Percentiles rank a stretch among this genome's conserved stretches.
Conservation (phyloP, 2,888 invertebrate species). For the Pyrrhosoma nymphula region DNA sequence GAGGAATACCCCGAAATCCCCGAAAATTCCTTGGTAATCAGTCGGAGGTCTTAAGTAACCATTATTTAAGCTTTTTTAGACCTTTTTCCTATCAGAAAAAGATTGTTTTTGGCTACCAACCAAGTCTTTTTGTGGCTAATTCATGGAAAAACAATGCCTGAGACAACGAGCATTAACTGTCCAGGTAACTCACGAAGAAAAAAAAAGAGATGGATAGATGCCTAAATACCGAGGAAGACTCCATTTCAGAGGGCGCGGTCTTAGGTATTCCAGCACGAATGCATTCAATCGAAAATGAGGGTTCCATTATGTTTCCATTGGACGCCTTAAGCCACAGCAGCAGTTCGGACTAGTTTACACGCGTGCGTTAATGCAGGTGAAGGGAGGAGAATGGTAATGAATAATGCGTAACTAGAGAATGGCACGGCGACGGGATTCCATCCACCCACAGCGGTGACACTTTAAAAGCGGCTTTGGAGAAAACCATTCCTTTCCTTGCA, state of each 20-base stretch:
- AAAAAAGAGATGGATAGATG: background rate
- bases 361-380: background rate
- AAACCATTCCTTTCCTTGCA: background rate
- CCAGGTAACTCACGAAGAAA: too few relatives aligned
- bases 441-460: background rate
- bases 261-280: background rate
- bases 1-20: too few relatives aligned
- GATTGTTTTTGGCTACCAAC: too few relatives aligned
- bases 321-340: background rate
- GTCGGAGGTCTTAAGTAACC: too few relatives aligned
- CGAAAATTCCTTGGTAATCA: too few relatives aligned
- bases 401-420: background rate
- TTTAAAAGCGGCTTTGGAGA: background rate
- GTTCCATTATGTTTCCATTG: too few relatives aligned
- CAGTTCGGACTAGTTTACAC: background rate
- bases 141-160: too few relatives aligned
- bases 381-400: background rate
- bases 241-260: background rate
- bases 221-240: background rate
- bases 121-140: too few relatives aligned
- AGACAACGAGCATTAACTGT: too few relatives aligned
- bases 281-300: background rate
- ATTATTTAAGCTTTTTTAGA: too few relatives aligned
- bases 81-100: too few relatives aligned
- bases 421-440: background rate